phyloP scores from a whole-genome alignment of 2,113 vertebrate genomes.

The Monopterus albus region DNA sequence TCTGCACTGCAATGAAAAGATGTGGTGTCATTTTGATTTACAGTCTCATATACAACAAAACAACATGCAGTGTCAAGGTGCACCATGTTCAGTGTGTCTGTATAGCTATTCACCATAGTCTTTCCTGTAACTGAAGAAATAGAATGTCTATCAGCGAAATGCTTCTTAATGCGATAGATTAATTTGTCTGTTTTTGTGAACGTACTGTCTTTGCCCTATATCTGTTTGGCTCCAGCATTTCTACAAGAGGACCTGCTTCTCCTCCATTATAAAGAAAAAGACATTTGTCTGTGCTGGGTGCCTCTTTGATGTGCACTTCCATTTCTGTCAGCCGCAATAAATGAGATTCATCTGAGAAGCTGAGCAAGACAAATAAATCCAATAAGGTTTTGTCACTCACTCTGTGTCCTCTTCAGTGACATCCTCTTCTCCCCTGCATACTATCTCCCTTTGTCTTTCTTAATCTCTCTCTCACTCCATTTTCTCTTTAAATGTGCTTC shows the following conservation, averaged over 20 bases:
- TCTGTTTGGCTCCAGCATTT: constrained; percentile 37
- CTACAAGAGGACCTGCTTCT: constrained; percentile 45
- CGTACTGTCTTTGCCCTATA: neutral
- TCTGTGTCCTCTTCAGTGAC: constrained; percentile 61
- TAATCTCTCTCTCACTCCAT: constrained; percentile 36
- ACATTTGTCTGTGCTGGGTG: constrained; percentile 62
- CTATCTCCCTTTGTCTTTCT: constrained; percentile 22
- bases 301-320: constrained; percentile 68
- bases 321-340: constrained; percentile 69
- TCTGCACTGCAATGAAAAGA: constrained; percentile 3
- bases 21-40: constrained; percentile 19
- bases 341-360: constrained; percentile 80
- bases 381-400: constrained; percentile 81
- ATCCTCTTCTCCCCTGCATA: constrained; percentile 14
- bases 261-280: constrained; percentile 70
- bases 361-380: constrained; percentile 81
- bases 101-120: neutral
- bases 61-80: neutral
- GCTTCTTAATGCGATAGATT: constrained; percentile 11
- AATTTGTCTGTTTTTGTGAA: constrained; percentile 11
- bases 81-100: neutral
- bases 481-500: constrained; percentile 27
- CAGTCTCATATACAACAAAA: neutral
- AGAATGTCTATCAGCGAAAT: constrained; percentile 21
- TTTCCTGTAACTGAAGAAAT: neutral